A percentile compares a stretch with the other conserved stretches of the same genome.
phyloP scores from a whole-genome alignment of 2,888 invertebrate species.

The Balanococcus diminutus region DNA sequence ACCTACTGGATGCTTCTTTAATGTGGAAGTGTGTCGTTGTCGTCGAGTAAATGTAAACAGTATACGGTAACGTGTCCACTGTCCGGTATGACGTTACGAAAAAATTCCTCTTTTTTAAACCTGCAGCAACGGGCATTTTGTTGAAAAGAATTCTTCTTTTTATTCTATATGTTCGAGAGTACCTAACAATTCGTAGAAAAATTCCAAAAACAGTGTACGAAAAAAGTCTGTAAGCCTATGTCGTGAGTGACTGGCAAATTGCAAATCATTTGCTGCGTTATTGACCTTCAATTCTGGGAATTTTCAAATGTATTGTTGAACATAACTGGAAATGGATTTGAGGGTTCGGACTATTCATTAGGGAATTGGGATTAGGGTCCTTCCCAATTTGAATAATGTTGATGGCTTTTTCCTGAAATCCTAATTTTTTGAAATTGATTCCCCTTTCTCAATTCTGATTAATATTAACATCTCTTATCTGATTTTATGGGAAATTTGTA shows the following conservation, averaged over 20 bases:
- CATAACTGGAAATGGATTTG: too few species aligned
- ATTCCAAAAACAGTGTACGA: not conserved
- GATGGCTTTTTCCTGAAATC: too few species aligned
- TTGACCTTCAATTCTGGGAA: not conserved
- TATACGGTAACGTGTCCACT: not conserved
- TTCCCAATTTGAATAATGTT: too few species aligned
- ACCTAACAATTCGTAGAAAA: not conserved
- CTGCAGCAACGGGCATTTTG: not conserved
- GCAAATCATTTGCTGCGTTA: too few species aligned
- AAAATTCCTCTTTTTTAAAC: not conserved
- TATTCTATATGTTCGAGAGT: too few species aligned
- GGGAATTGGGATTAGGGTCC: too few species aligned
- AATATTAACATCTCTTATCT: too few species aligned
- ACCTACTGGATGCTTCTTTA: not conserved
- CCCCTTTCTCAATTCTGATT: too few species aligned
- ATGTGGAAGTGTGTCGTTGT: constrained; percentile 1
- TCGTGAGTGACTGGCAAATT: not conserved
- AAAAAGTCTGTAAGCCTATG: too few species aligned
- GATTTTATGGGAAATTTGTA: too few species aligned
- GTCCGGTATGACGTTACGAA: not conserved
- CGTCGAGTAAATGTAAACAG: not conserved
- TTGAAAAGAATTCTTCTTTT: not conserved
- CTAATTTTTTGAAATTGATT: too few species aligned
- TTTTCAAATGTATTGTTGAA: not conserved
- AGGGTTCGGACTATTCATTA: too few species aligned